Base-by-base conservation (phyloP, 2,888 invertebrate species). In the Cheilosia variabilis region DNA sequence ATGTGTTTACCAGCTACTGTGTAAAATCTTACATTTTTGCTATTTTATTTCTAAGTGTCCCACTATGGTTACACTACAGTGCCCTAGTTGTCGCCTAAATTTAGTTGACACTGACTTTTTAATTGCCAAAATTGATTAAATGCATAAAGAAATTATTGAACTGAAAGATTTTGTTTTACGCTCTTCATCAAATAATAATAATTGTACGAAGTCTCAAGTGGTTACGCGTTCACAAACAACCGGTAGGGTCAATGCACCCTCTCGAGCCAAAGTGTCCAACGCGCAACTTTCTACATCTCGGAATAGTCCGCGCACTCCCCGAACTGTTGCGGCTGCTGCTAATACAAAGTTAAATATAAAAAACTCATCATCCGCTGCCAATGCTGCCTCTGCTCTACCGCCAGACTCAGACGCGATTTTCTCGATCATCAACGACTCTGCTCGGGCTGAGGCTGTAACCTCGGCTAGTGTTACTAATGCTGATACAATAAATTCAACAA, bases 201-300 rank as follows among this genome's bases (percentile, higher is more conserved):
- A 17, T 22, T 10, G 22, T 37, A 13, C 19, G 22, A 19, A 50
- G 31, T 50, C 37, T 13, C 34, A 37, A 52, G 37, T 65, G 50
- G 7, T 34, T 19, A 65, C 65, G 22, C 31, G 52, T 19, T 65
- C 62, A 31, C 62, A 47, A 63, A 47, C 45, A 47, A 63, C 45
- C 62, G 27, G 62, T 27, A 47, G 7, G 37, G 52, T 65, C 62
- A 62, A 31, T 34, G 65, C 34, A 52, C 34, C 45, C 4, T 24
- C 47, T 22, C 62, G 62, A 17, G n/a, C 65, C 47, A 47, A 62
- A 62, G 62, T 47, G 17, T 62, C 31, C 7, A 15, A 22, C 22
- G n/a, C 47, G 62, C 62, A 62, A 37, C 22, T 19, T 37, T 45
- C 45, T 27, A 62, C 45, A 6, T 45, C 62, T 31, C 31, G 31